Conservation (phyloP, 2,888 invertebrate genomes). For the Epirrhoe alternata region DNA sequence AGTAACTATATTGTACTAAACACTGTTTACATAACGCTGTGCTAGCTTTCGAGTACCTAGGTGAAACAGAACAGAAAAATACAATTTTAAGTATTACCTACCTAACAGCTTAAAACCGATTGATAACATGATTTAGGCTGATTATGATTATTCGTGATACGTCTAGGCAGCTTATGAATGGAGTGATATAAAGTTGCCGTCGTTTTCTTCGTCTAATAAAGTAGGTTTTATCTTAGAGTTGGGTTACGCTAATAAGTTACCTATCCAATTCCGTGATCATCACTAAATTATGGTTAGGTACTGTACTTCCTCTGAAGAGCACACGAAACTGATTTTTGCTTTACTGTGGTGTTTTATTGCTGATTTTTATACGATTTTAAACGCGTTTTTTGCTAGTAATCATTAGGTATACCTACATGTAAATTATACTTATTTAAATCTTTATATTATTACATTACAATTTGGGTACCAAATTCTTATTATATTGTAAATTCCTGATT, state of each 20-base stretch:
- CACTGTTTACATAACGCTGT: constrained; percentile 20
- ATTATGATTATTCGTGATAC: not conserved
- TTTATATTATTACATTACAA: no score
- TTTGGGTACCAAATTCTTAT: not conserved
- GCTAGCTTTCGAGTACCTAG: constrained; percentile 21
- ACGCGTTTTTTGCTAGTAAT: not conserved
- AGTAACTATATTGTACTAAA: not conserved
- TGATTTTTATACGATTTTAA: not conserved
- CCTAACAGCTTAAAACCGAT: no score
- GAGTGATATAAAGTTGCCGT: no score
- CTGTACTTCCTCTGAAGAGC: not conserved
- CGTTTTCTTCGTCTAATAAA: no score
- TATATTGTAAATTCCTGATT: not conserved
- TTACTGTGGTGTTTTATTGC: constrained; percentile 2
- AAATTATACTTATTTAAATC: no score
- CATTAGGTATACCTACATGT: not conserved
- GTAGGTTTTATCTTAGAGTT: not conserved
- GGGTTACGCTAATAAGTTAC: not conserved
- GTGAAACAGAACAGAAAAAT: constrained; percentile 5
- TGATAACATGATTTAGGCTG: not conserved
- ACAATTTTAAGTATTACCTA: not conserved
- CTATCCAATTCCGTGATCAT: not conserved
- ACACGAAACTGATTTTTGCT: not conserved
- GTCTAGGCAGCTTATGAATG: no score
- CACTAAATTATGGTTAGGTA: not conserved